Percentiles rank a stretch among this genome's conserved stretches.
Evolutionary conservation across 1,140 invertebrate species (phyloP).

Genomic region (Fopius arisanus): DNA sequence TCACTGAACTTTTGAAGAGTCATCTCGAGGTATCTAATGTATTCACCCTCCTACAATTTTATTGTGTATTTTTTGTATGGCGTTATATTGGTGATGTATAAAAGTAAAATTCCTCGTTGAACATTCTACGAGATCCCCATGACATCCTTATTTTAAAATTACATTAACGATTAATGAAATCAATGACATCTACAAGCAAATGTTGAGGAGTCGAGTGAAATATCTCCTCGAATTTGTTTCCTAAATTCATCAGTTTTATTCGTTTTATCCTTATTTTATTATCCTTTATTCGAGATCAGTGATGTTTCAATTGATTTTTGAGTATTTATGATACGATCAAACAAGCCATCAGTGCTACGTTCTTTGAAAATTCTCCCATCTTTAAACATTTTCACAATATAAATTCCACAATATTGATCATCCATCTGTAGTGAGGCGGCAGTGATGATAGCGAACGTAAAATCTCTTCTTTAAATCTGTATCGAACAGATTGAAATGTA

Average conservation of each 20-base stretch:
- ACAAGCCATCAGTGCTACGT: background rate
- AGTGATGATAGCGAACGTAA: conserved; percentile 4
- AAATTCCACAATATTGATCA: conserved; percentile 5
- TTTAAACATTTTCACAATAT: background rate
- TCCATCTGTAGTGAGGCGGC: conserved; percentile 1
- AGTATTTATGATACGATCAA: background rate
- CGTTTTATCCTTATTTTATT: background rate
- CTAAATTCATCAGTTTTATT: background rate
- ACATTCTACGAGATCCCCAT: background rate
- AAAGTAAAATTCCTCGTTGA: too few species aligned
- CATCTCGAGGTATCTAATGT: too few species aligned
- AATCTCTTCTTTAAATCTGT: background rate
- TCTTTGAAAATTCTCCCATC: background rate
- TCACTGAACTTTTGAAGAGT: too few species aligned
- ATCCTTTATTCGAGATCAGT: background rate
- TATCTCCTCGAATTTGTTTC: background rate
- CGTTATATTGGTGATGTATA: too few species aligned
- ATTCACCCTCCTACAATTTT: too few species aligned
- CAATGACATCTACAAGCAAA: conserved; percentile 9
- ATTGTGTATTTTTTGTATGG: too few species aligned
- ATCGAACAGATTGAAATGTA: background rate
- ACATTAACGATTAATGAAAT: background rate
- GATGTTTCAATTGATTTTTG: background rate
- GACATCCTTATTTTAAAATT: background rate
- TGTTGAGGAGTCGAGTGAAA: background rate